These are phyloP conservation scores for Hypselothyrea guttata DNA, from an alignment of 2,888 invertebrate species.

Conservation along the genomic window DNA sequence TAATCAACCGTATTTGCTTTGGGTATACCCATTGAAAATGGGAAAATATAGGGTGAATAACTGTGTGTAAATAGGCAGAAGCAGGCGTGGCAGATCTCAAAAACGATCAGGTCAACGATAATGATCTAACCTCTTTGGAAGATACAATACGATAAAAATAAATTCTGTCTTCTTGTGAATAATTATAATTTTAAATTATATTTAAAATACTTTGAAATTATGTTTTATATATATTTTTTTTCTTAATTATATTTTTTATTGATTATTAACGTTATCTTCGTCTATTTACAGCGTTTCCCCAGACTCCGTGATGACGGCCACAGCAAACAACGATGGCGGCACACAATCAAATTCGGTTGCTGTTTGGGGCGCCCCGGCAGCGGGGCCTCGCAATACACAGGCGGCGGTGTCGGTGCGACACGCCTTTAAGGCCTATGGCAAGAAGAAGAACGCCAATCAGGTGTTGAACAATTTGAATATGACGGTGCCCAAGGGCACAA, in stretches of 20 bases:
- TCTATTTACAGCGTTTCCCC: slow-evolving; percentile 76
- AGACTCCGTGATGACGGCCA: slow-evolving; percentile 80
- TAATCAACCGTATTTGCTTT: no score
- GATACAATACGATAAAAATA: no score
- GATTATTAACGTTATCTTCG: slow-evolving; percentile 5
- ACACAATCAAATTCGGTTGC: slow-evolving; percentile 62
- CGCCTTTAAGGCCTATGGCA: slow-evolving; percentile 95
- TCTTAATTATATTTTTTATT: neutral
- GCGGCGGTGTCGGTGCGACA: slow-evolving; percentile 94
- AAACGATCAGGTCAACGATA: no score
- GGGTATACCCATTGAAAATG: no score
- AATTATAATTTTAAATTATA: no score
- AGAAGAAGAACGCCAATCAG: slow-evolving; percentile 92
- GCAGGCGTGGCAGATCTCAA: no score
- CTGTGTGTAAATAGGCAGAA: no score
- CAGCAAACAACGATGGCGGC: slow-evolving; percentile 81
- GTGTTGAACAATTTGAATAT: slow-evolving; percentile 94
- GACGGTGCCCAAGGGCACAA: slow-evolving; percentile 96
- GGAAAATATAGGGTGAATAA: no score
- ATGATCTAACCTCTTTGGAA: no score
- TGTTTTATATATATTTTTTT: no score
- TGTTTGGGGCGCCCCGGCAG: slow-evolving; percentile 84
- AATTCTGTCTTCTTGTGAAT: no score
- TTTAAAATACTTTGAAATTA: no score
- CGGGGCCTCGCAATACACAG: slow-evolving; percentile 82